phyloP scores from a whole-genome alignment of 92 coral and sea anemone genomes.

The Parazoanthus atlanticus region DNA sequence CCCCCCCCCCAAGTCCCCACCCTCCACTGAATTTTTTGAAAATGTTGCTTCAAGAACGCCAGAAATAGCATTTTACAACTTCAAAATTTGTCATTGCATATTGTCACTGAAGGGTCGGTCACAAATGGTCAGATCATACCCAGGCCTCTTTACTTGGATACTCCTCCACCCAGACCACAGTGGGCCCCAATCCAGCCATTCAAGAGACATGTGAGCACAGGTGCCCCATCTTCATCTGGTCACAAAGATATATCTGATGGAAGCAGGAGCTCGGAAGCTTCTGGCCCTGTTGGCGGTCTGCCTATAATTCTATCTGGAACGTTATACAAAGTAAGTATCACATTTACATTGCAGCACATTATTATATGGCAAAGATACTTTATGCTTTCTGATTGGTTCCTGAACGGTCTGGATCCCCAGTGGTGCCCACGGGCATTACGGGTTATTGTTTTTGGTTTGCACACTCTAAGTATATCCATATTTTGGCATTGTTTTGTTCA shows the following conservation, averaged over 20 bases:
- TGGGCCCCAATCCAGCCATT: constrained; percentile 87
- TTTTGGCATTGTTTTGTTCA: no score
- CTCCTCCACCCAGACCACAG: constrained; percentile 66
- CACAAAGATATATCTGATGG: neutral
- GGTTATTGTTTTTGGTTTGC: no score
- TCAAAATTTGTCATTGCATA: neutral
- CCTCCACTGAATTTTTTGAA: no score
- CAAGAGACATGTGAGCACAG: constrained; percentile 71
- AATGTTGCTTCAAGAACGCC: no score
- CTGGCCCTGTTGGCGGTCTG: neutral
- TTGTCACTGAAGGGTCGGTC: constrained; percentile 70
- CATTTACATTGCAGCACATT: neutral
- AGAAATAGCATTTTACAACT: no score
- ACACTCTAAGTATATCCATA: no score
- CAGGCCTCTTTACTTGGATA: constrained; percentile 73
- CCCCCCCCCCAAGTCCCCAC: no score
- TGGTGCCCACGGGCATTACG: no score
- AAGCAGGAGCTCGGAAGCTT: neutral
- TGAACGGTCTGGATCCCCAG: no score
- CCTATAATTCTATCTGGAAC: constrained; percentile 24
- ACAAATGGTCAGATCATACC: constrained; percentile 82
- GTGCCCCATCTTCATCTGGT: constrained; percentile 30
- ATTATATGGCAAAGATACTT: neutral
- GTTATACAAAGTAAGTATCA: neutral
- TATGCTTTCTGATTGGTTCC: no score